Evolutionary conservation across 2,113 vertebrate species (phyloP).

Genomic region (Megaceryle maxima): DNA sequence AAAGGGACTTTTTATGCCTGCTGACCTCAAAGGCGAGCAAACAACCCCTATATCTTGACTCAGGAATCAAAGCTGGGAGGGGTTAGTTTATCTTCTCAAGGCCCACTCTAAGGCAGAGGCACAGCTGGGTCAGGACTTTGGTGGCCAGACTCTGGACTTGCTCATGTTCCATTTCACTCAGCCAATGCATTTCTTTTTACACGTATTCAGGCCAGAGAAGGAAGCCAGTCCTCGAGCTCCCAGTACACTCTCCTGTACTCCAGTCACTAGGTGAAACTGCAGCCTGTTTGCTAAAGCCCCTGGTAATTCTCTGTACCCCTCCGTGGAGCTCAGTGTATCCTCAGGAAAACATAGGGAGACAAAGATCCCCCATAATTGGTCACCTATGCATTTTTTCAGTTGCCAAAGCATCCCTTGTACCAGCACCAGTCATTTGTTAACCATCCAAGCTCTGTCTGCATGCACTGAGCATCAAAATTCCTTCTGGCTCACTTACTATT

Average conservation of each 20-base stretch:
- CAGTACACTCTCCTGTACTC: background rate
- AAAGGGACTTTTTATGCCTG: background rate
- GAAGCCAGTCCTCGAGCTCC: background rate
- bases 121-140: background rate
- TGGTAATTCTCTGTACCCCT: background rate
- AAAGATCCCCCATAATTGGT: background rate
- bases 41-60: background rate
- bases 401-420: background rate
- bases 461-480: background rate
- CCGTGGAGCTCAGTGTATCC: background rate
- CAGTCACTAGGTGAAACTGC: background rate
- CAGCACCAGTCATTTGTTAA: background rate
- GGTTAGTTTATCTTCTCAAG: background rate
- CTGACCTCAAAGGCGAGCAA: background rate
- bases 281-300: background rate
- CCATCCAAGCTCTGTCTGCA: background rate
- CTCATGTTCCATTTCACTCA: background rate
- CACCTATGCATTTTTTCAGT: background rate
- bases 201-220: background rate
- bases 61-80: background rate
- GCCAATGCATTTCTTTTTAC: background rate
- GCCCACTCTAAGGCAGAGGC: background rate
- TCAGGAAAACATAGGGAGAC: background rate
- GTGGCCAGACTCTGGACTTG: background rate
- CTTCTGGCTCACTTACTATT: background rate